These are phyloP conservation scores for Melinaea marsaeus DNA, from an alignment of 2,888 invertebrate species.

Conservation along the genomic window DNA sequence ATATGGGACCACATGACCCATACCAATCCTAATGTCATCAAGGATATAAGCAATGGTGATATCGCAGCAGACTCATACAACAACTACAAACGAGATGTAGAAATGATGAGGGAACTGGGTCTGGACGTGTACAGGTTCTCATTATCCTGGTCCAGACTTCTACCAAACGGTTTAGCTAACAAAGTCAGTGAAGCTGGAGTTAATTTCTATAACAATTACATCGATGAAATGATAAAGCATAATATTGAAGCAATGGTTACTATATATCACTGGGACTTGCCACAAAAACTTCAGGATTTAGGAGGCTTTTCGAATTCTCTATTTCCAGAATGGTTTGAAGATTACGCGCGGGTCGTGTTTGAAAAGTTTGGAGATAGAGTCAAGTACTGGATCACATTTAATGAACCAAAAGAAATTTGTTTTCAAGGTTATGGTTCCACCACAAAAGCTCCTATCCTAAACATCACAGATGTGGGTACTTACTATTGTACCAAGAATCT, in stretches of 20 bases:
- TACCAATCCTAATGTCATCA: conserved; percentile 42
- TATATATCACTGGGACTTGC: conserved; percentile 77
- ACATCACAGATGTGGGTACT: conserved; percentile 64
- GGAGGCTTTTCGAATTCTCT: conserved; percentile 73
- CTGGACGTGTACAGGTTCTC: conserved; percentile 74
- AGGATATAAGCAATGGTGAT: conserved; percentile 69
- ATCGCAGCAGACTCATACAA: conserved; percentile 78
- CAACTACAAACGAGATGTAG: conserved; percentile 76
- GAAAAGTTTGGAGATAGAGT: conserved; percentile 69
- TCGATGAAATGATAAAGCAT: conserved; percentile 78
- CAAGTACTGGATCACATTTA: conserved; percentile 78
- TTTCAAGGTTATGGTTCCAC: conserved; percentile 61
- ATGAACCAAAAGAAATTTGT: conserved; percentile 72
- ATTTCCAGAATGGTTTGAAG: conserved; percentile 66
- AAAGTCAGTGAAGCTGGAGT: conserved; percentile 78
- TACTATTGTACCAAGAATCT: conserved; percentile 74
- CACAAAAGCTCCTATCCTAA: conserved; percentile 51
- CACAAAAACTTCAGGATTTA: conserved; percentile 71
- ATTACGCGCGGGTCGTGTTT: conserved; percentile 66
- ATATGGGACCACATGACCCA: conserved; percentile 58
- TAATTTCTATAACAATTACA: conserved; percentile 80
- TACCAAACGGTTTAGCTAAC: conserved; percentile 74
- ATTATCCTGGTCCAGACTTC: conserved; percentile 80
- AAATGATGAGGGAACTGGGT: conserved; percentile 63
- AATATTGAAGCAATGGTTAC: conserved; percentile 80